Evolutionary conservation across 1,140 invertebrate genomes (phyloP), one percentile per base, ranked within the genome.

Genomic region (Pseudomyrmex concolor): DNA sequence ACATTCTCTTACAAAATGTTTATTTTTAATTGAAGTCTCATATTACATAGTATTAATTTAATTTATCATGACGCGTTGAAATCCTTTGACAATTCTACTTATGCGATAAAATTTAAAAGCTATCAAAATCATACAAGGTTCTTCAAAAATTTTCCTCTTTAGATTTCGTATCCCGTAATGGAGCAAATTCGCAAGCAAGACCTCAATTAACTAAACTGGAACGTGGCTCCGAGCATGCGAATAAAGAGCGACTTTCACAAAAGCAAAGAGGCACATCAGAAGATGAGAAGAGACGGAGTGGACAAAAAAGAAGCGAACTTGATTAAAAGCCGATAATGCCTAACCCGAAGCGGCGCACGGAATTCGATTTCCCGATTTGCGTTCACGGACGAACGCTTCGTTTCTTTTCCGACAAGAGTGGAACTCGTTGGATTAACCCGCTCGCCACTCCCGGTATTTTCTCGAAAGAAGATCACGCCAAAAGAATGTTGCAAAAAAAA

Each of bases 291-390:
- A 70, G 55, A 83, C 71, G 68, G 55, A 80, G 22, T 80, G 43
- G 54, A 80, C 76, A 55, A 80, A 80, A 80, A 80, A 80, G 50
- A 55, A 73, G 70, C 60, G 55, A 85, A 86, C 73, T 86, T 86
- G 87, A 80, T 81, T 88, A 88, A 87, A 84, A 81, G 80, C 78
- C 77, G 86, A 86, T 86, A 86, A 87, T 85, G 63, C 85, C 84
- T 73, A 72, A 73, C 68, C 59, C 57, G 57, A 80, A 84, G 62
- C 66, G 66, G 62, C 43, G 43, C 73, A 48, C 57, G 34, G 66
- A 54, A 74, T 73, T 78, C 66, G 66, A 86, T 86, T 78, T 77
- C 34, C 63, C 76, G 84, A 70, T 86, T 81, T 73, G 83, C 74
- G 34, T 86, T 86, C 72, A 86, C 84, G 83, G 83, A 1, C 73